Percentiles rank a stretch among this genome's conserved stretches.
phyloP scores from a whole-genome alignment of 2,888 invertebrate genomes.

The Melinaea menophilus region DNA sequence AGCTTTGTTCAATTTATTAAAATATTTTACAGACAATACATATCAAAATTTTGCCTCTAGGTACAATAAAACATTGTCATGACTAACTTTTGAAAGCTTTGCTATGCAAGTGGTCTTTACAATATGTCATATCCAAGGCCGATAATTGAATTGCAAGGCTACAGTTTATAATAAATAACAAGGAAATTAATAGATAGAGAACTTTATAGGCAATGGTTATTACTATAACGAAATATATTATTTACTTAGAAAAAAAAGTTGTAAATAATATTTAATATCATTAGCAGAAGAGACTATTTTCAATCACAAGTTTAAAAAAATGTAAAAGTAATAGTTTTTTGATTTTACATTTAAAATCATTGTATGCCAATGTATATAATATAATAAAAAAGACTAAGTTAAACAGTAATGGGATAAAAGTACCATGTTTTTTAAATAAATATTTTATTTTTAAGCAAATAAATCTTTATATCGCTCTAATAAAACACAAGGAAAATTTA shows the following conservation, averaged over 20 bases:
- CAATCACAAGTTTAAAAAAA: too few relatives aligned
- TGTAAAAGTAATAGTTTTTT: too few relatives aligned
- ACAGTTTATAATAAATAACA: too few relatives aligned
- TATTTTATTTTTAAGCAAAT: conserved; percentile 35
- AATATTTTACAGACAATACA: conserved; percentile 26
- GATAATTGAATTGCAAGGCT: background rate
- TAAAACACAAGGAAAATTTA: conserved; percentile 23
- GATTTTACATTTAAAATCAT: background rate
- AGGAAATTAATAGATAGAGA: too few relatives aligned
- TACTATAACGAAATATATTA: too few relatives aligned
- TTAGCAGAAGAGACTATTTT: too few relatives aligned
- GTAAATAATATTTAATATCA: too few relatives aligned
- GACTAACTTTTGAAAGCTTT: conserved; percentile 16
- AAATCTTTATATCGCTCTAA: conserved; percentile 30
- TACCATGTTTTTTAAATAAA: conserved; percentile 29
- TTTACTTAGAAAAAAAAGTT: too few relatives aligned
- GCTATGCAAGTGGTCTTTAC: conserved; percentile 7
- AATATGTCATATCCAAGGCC: too few relatives aligned
- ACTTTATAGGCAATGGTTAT: too few relatives aligned
- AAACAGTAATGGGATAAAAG: conserved; percentile 15
- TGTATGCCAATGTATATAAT: background rate
- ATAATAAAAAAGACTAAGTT: conserved; percentile 13
- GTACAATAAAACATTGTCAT: conserved; percentile 18
- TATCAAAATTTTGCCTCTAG: conserved; percentile 15
- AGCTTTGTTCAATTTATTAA: conserved; percentile 24